Conservation (phyloP, 2,888 invertebrate genomes). For the Drosophila mimica region DNA sequence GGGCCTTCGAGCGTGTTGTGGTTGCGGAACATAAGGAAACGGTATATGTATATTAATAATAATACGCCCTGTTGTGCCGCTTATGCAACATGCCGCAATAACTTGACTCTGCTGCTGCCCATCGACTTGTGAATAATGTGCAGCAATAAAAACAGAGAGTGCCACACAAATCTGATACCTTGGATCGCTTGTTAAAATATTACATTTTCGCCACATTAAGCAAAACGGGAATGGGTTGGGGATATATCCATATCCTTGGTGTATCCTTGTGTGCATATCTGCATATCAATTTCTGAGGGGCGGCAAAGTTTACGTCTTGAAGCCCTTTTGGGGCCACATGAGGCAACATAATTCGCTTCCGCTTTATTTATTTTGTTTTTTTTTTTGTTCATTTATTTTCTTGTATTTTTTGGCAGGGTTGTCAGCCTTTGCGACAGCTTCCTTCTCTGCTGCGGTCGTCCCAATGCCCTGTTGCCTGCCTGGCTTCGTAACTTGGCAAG, state of each 20-base stretch:
- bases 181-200: constrained; percentile 58
- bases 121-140: constrained; percentile 58
- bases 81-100: constrained; percentile 48
- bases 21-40: constrained; percentile 21
- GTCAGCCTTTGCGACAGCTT: constrained; percentile 68
- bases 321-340: constrained; percentile 50
- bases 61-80: constrained; percentile 61
- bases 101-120: constrained; percentile 36
- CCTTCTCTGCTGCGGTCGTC: constrained; percentile 63
- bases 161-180: constrained; percentile 45
- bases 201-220: constrained; percentile 66
- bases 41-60: constrained; percentile 46
- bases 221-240: constrained; percentile 1
- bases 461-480: constrained; percentile 19
- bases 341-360: constrained; percentile 74
- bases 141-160: constrained; percentile 25
- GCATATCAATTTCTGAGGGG: constrained; percentile 66
- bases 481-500: constrained; percentile 41
- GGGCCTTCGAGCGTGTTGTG: constrained; percentile 17
- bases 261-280: constrained; percentile 30
- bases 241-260: constrained; percentile 16
- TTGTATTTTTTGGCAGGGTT: constrained; percentile 49
- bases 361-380: constrained; percentile 27
- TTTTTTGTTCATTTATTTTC: constrained; percentile 20
- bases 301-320: constrained; percentile 40